Evolutionary conservation across 1,140 invertebrate species (phyloP), one percentile per base, ranked within the genome.

Genomic region (Thereuonema tuberculata): DNA sequence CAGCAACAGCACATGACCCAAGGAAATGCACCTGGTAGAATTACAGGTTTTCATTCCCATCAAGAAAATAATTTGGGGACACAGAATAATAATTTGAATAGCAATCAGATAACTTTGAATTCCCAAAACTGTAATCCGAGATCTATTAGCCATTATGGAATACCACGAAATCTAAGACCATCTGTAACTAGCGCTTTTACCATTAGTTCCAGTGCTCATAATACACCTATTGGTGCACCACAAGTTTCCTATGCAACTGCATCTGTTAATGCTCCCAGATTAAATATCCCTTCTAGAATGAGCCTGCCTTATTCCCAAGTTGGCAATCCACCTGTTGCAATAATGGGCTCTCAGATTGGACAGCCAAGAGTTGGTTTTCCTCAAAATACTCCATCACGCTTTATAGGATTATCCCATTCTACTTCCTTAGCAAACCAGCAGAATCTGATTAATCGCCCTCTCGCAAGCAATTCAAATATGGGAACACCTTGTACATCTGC

Each of bases 261-360:
- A 21, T 29, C 53, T 5, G 21, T 5, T 29, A 29, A 12, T 55
- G 24, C 25, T 3, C 24, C 3, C 27, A 26, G 53, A 21, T 25
- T 55, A 2, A 15, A 9, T 14, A 25, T 14, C 24, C 53, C 53
- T 55, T 23, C 53, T 23, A 3, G 53, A 14, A 55, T 55, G 53
- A 26, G 14, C 17, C 5, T 55, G 23, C 23, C 53, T 23, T 55
- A 55, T 21, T 17, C 53, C 3, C 53, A 26, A 26, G 17, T 55
- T 14, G 53, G 24, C 5, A 55, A 55, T 55, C 28, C 48, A 5
- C 48, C 48, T 20, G 48, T 50, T 5, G 48, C 48, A 50, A 14
- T 50, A 20, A 17, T 55, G 53, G 28, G 53, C 27, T 9, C 25
- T 55, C 53, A 55, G 53, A 55, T 55, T 55, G 53, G 53, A 3